phyloP scores from a whole-genome alignment of 2,113 vertebrate genomes.

The Thinocorus orbignyianus region DNA sequence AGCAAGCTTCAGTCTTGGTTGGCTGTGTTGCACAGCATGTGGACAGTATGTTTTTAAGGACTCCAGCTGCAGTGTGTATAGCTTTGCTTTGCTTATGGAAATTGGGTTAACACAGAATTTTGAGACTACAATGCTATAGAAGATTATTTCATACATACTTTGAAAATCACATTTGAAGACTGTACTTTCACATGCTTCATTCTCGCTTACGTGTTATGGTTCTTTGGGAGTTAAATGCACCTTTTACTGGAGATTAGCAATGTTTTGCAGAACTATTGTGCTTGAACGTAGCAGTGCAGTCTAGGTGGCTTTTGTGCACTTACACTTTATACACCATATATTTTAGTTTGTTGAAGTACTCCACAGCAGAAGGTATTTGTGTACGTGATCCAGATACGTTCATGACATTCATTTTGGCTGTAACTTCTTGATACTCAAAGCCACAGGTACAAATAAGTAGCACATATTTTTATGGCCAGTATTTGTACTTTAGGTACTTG shows the following conservation, averaged over 20 bases:
- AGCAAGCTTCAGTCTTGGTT: neutral
- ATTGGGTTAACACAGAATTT: neutral
- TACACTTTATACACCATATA: neutral
- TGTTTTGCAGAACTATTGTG: neutral
- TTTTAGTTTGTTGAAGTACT: neutral
- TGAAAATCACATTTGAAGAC: neutral
- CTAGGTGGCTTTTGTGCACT: neutral
- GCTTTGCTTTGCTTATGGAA: neutral
- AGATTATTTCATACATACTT: neutral
- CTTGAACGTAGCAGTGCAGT: neutral
- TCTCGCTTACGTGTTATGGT: rapidly evolving
- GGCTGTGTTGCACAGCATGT: neutral
- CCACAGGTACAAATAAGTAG: neutral
- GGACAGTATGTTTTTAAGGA: neutral
- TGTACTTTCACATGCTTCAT: neutral
- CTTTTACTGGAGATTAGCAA: neutral
- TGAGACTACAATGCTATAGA: neutral
- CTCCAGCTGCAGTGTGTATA: neutral
- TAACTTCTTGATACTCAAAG: neutral
- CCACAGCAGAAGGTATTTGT: neutral
- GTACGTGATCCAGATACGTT: neutral
- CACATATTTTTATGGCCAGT: neutral
- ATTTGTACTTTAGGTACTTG: neutral
- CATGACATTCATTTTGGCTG: neutral
- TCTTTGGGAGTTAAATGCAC: neutral